Evolutionary conservation across 2,888 invertebrate species (phyloP), one percentile per base, ranked within the genome.

Genomic region (Smittia aterrima): DNA sequence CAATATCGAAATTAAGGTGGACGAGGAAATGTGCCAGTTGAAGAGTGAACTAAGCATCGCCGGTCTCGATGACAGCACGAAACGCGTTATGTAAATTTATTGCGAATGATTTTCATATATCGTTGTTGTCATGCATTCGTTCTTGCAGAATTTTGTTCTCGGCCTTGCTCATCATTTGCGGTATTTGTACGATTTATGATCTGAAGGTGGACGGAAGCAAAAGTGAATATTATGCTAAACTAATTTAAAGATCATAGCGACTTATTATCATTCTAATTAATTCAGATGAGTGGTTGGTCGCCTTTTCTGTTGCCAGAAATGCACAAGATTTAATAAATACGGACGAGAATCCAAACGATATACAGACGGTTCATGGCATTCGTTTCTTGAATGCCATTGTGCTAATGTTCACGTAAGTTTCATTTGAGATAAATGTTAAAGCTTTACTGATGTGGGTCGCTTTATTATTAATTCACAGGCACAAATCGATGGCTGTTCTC

Each of bases 401-500:
- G 84, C 79, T 90, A 75, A 79, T 90, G 11, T 78, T 88, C 3
- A 85, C 89, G 70, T 70, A 32, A 70, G 70, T 40, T n/a, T 13
- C 13, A 4, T 47, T 47, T 22, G 1, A 32, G 47, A 11, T 11
- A 47, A 3, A 62, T 24, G 18, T 25, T 62, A 3, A 54, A 54
- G 16, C 24, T 7, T 13, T 27, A 64, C 4, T 64, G 16, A 27
- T 25, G 24, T 64, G 25, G 32, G 64, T 64, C 27, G 27, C 22
- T 64, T 64, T 22, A 4, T n/a, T n/a, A n/a, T n/a, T n/a, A 25
- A 38, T 67, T 7, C 38, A n/a, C 22, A 72, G 72, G 0, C 90
- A 90, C 79, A 90, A 90, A 79, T 88, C 89, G 13, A 88, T 90
- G 87, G 89, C 90, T 0, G 79, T 88, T 74, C 88, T 90, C 78